A percentile compares a stretch with the other conserved stretches of the same genome.
phyloP scores from a whole-genome alignment of 2,888 invertebrate genomes.

The Athetis lepigone region DNA sequence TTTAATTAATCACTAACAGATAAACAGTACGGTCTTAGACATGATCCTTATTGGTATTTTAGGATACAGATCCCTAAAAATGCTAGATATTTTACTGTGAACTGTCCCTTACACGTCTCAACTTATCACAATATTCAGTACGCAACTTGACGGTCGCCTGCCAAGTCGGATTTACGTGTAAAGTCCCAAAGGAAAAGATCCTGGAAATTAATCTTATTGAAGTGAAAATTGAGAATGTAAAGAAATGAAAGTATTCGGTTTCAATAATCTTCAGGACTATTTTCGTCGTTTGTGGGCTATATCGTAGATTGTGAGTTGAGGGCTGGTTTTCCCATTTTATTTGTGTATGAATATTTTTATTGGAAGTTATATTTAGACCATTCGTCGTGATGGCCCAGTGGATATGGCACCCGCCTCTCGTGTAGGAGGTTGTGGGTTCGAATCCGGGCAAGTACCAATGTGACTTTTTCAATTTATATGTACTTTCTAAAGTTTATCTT shows the following conservation, averaged over 20 bases:
- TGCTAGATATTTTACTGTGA: not conserved
- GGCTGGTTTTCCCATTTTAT: not conserved
- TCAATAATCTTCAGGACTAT: constrained; percentile 19
- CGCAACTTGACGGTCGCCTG: not conserved
- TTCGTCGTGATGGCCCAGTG: too few relatives aligned
- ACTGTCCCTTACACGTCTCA: not conserved
- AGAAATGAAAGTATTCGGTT: constrained; percentile 10
- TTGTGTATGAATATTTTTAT: not conserved
- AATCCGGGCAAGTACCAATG: too few relatives aligned
- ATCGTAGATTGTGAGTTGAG: not conserved
- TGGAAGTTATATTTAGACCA: too few relatives aligned
- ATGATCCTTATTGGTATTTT: too few relatives aligned
- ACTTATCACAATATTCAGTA: constrained; percentile 12
- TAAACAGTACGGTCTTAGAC: too few relatives aligned
- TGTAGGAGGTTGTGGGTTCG: too few relatives aligned
- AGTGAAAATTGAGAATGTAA: constrained; percentile 23
- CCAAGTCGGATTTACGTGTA: constrained; percentile 15
- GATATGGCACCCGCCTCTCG: too few relatives aligned
- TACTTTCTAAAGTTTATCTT: too few relatives aligned
- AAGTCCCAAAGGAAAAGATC: constrained; percentile 17
- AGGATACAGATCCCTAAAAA: too few relatives aligned
- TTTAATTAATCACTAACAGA: too few relatives aligned
- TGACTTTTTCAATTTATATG: too few relatives aligned
- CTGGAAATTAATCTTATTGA: constrained; percentile 28
- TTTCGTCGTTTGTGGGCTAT: not conserved